Base-by-base conservation (phyloP, 2,797 vertebrate genomes). In the Sebastes hubbsi region DNA sequence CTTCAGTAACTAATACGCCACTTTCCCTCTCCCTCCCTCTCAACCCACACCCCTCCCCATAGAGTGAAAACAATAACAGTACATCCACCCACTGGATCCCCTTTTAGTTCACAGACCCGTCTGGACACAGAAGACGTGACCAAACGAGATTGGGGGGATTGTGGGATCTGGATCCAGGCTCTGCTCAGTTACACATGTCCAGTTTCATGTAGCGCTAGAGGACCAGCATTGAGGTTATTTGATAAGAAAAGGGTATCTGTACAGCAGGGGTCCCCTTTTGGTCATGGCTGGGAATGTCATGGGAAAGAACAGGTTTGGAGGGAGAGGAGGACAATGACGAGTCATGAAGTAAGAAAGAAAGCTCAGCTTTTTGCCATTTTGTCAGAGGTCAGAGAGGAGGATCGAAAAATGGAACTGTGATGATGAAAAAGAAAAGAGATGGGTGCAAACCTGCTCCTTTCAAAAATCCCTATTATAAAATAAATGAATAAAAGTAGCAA, bases 1-100 rank as follows among this genome's bases (percentile, higher is more conserved):
- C 89, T 93, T 95, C 92, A 94, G 94, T 95, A 95, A 95, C 94
- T 95, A 96, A 90, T 90, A 90, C 58, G 75, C 65, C 91, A 83
- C 85, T 81, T 78, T 38, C 73, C 87, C 88, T 73, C 52, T 72
- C 83, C 87, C 84, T 70, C 85, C 78, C 79, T 60, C 55, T 76
- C 63, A 54, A 64, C 58, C 80, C 78, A 84, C 58, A 27, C 65
- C 89, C 89, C 68, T 62, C 88, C 88, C 88, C 83, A 82, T 52
- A 88, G 78, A 94, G 88, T 92, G 92, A 94, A 93, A 93, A 94
- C 92, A 92, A 89, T 87, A 94, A 93, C 90, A 94, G 88, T 93
- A 94, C 93, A 93, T 93, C 93, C 92, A 94, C 90, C 86, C 87
- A 80, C 84, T 78, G 85, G 90, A 90, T 64, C 90, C 91, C 85